Conservation (phyloP, 2,888 invertebrate species). For the Drosophila ochracea region DNA sequence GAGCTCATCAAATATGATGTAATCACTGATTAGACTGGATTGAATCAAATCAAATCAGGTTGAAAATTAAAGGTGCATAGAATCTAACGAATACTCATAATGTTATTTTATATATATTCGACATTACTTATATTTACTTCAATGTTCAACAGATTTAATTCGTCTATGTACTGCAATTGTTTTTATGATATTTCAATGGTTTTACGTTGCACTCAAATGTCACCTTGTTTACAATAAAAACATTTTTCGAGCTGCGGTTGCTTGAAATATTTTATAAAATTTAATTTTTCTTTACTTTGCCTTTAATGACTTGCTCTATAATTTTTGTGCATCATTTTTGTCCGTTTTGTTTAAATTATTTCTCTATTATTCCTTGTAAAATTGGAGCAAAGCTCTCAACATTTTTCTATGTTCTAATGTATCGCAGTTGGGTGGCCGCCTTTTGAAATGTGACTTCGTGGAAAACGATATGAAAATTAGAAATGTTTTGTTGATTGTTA, state of each 20-base stretch:
- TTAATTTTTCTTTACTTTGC: conserved; percentile 34
- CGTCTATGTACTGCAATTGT: background rate
- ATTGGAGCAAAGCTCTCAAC: conserved; percentile 72
- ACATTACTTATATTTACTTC: background rate
- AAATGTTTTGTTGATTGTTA: conserved; percentile 67
- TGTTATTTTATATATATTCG: background rate
- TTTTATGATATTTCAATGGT: background rate
- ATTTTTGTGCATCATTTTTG: conserved; percentile 28
- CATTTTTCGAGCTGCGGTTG: conserved; percentile 17
- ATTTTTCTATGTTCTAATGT: conserved; percentile 33
- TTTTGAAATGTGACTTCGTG: conserved; percentile 18
- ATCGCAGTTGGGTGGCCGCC: conserved; percentile 36
- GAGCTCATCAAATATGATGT: background rate
- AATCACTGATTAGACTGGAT: background rate
- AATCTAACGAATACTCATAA: background rate
- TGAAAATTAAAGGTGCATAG: too few species aligned
- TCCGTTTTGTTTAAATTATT: conserved; percentile 41
- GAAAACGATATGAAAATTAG: conserved; percentile 33
- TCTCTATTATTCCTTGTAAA: conserved; percentile 50
- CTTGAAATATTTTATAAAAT: conserved; percentile 29
- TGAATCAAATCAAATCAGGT: background rate
- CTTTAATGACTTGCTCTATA: conserved; percentile 17
- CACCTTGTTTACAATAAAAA: conserved; percentile 27
- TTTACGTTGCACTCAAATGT: background rate
- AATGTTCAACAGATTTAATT: background rate